phyloP scores from a whole-genome alignment of 1,140 invertebrate species.

The Heliothis virescens region DNA sequence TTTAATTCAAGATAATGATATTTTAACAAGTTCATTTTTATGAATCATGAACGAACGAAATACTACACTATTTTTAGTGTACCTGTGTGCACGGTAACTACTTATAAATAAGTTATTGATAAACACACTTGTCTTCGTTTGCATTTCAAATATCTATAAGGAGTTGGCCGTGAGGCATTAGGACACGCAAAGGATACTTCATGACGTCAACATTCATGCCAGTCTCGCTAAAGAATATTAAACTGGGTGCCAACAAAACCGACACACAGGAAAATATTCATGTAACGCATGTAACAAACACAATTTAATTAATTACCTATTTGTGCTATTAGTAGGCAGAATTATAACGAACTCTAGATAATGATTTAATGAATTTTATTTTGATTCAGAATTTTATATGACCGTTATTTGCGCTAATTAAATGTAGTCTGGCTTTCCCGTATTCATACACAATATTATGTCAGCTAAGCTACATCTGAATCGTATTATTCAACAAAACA shows the following conservation, averaged over 20 bases:
- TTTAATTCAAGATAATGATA: not conserved
- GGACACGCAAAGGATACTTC: slow-evolving; percentile 51
- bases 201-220: slow-evolving; percentile 48
- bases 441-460: too few relatives aligned
- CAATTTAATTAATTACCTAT: slow-evolving; percentile 19
- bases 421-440: too few relatives aligned
- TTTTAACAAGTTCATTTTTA: not conserved
- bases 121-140: not conserved
- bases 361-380: too few relatives aligned
- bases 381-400: too few relatives aligned
- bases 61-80: not conserved
- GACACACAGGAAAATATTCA: not conserved
- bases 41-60: not conserved
- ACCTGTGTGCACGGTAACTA: not conserved
- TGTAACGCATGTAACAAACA: not conserved
- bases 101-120: not conserved
- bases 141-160: slow-evolving; percentile 34
- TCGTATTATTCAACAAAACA: too few relatives aligned
- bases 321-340: not conserved
- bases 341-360: not conserved
- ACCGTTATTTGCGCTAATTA: too few relatives aligned
- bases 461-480: too few relatives aligned
- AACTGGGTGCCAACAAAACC: slow-evolving; percentile 17
- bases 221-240: not conserved
- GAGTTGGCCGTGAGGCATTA: slow-evolving; percentile 27